phyloP scores from a whole-genome alignment of 30 jellyfish, hydroid and myxozoan genomes.

The Cassiopea andromeda region DNA sequence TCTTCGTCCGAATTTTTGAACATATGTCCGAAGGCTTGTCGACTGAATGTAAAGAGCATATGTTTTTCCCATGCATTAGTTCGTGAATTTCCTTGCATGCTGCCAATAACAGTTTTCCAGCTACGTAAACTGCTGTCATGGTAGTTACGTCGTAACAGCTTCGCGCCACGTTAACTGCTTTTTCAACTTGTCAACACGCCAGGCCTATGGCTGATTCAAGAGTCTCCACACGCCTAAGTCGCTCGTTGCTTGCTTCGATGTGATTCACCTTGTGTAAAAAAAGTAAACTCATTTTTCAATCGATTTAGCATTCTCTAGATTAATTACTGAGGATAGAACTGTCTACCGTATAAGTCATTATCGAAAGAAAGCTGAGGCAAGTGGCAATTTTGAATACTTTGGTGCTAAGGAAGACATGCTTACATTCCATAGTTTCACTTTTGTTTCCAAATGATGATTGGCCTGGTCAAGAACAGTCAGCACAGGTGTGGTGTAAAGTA shows the following conservation, averaged over 20 bases:
- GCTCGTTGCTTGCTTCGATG: not conserved
- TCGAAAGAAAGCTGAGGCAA: not conserved
- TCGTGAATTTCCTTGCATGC: not conserved
- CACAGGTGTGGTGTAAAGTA: slow-evolving; percentile 6
- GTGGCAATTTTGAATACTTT: not conserved
- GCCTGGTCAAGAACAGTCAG: not conserved
- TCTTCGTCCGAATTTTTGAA: not conserved
- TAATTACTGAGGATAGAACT: too few relatives aligned
- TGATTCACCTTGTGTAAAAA: not conserved
- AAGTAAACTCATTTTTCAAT: not conserved
- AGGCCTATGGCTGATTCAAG: not conserved
- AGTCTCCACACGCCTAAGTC: not conserved
- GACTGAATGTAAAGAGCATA: not conserved
- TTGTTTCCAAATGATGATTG: not conserved
- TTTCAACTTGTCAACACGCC: not conserved
- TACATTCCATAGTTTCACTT: not conserved
- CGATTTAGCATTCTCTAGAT: too few relatives aligned
- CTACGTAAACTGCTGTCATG: not conserved
- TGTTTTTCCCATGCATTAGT: not conserved
- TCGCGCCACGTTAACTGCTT: not conserved
- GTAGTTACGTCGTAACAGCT: not conserved
- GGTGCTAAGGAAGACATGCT: not conserved
- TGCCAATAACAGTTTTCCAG: not conserved
- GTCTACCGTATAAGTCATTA: too few relatives aligned
- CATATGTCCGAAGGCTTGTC: not conserved